Percentiles rank a stretch among this genome's conserved stretches.
Evolutionary conservation across 2,888 invertebrate species (phyloP).

Genomic region (Stegana nigrithorax): DNA sequence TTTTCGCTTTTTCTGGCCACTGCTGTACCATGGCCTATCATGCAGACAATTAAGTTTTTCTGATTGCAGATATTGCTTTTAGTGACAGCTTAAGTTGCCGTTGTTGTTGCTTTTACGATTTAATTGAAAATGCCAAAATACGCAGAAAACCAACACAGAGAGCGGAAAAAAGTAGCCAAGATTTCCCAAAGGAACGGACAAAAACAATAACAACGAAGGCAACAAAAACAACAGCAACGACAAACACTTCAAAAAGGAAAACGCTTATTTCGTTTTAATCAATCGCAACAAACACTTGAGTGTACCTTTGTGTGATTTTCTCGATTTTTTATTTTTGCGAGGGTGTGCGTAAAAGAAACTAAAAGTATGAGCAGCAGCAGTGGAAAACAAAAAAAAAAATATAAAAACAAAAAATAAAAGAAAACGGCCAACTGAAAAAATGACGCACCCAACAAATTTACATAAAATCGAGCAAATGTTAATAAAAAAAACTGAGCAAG

Average conservation of each 20-base stretch:
- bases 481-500: background rate
- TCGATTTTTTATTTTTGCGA: background rate
- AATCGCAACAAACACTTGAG: background rate
- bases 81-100: background rate
- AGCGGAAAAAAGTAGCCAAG: too few species aligned
- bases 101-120: background rate
- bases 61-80: background rate
- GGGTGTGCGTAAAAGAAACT: background rate
- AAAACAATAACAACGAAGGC: background rate
- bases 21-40: background rate
- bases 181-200: background rate
- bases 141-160: background rate
- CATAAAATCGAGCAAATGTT: background rate
- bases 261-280: constrained; percentile 15
- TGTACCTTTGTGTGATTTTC: background rate
- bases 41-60: too few species aligned
- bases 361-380: background rate
- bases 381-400: background rate
- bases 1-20: background rate
- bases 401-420: background rate
- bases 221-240: background rate
- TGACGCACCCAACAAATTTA: background rate
- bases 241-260: constrained; percentile 7
- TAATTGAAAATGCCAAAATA: background rate
- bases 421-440: too few species aligned